Conservation (phyloP, 2,113 vertebrate genomes). For the Deroptyus accipitrinus region DNA sequence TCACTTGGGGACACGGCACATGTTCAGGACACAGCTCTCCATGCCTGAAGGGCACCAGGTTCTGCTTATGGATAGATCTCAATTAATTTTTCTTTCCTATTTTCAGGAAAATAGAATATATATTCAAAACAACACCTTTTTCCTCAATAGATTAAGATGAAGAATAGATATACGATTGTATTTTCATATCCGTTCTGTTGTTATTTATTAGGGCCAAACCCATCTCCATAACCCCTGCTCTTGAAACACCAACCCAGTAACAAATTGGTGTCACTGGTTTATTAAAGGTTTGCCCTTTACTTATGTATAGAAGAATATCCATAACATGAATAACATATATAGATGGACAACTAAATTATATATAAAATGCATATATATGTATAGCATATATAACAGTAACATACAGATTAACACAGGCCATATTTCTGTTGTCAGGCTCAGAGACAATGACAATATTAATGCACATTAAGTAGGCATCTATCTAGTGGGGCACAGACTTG, state of each 20-base stretch:
- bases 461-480: not conserved
- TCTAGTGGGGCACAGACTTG: not conserved
- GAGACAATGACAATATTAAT: fast-evolving
- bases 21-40: not conserved
- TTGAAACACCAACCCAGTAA: not conserved
- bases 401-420: not conserved
- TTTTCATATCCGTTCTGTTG: not conserved
- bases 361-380: not conserved
- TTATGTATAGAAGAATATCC: not conserved
- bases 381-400: not conserved
- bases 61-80: not conserved
- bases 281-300: not conserved
- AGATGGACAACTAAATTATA: not conserved
- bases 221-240: not conserved
- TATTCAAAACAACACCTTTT: not conserved
- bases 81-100: not conserved
- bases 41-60: not conserved
- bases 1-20: not conserved
- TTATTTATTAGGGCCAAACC: not conserved
- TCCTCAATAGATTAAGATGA: not conserved
- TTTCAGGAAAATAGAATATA: not conserved
- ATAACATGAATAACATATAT: not conserved
- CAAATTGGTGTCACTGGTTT: too few species aligned
- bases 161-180: not conserved
- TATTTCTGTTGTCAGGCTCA: fast-evolving